Evolutionary conservation across 2,888 invertebrate species (phyloP), one percentile per base, ranked within the genome.

Genomic region (Drosophila mercatorum): DNA sequence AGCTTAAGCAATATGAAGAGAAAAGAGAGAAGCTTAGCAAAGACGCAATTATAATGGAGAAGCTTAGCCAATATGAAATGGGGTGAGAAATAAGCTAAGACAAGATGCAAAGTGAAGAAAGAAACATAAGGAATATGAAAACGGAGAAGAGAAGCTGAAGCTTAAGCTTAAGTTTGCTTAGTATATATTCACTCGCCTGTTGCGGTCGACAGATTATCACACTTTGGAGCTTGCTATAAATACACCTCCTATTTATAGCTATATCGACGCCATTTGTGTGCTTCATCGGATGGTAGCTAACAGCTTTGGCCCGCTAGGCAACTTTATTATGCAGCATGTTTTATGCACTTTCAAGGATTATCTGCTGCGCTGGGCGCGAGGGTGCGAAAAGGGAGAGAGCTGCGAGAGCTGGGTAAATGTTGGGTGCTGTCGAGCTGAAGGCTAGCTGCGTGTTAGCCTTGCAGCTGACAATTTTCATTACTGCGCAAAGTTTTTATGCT

Each of bases 391-490:
- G n/a, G 10, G 34, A 17, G 14, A 28, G 12, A 22, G 6, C 0
- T 8, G 22, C 4, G 22, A 31, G 36, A 36, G 38, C 2, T 28
- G 26, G 3, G 49, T 2, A 31, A 59, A 26, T 12, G 31, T 41
- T 26, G 14, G 49, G 34, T 51, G 34, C 11, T 17, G 34, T 51
- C n/a, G 36, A 11, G 36, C 28, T 49, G 60, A 56, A 68, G 57
- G 57, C 34, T 53, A 58, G 49, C 52, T 58, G 75, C 64, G 61
- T 65, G n/a, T 17, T 68, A 46, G 68, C 74, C 74, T 64, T 74
- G 73, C 52, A 53, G 68, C 65, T 62, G 51, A 62, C 64, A 62
- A 56, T 62, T 68, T 68, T 65, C 72, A 76, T 76, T 72, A 68
- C n/a, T 46, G 67, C 52, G 41, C 17, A 66, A 55, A 66, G 36